Base-by-base conservation (phyloP, 92 coral and sea anemone genomes). In the Palythoa grandiflora region DNA sequence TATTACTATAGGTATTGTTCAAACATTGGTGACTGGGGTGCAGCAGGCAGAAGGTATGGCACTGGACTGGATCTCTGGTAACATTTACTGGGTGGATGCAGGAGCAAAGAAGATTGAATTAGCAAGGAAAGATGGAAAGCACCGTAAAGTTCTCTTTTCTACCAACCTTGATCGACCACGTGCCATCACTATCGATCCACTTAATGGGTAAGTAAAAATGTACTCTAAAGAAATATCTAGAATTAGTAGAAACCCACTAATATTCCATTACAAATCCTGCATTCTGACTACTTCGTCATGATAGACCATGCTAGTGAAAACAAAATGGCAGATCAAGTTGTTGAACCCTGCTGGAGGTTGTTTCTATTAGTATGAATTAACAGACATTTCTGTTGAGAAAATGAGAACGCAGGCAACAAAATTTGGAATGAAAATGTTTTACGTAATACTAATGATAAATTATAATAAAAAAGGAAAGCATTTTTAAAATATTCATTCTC, bases 1-100 rank as follows among this genome's bases (percentile, higher is more conserved):
- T 28, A 28, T 28, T 28, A 28, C 28, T 28, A n/a, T 65, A 79
- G 95, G 95, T 78, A 84, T 94, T 77, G 92, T 89, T 55, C 90
- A 92, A 75, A 89, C 87, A 44, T 59, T 91, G 50, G 96, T 95
- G 48, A 92, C 92, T 83, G 90, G 93, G 3, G 90, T 93, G 28
- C 92, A 73, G 57, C 99, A 93, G 84, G 97, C 94, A 21, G 99
- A 97, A 88, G 99, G 99, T 0, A 77, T 97, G 85, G 97, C 96
- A 36, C 88, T 95, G 2, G 99, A 97, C 75, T 97, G 98, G 98
- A 88, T 96, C 6, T 92, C 94, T 14, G 96, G 93, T 80, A 97
- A 95, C 72, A 93, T 97, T 37, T 97, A 97, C 84, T 97, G 99
- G 99, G 96, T 97, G 15, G 99, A 97, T 89, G 95, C 99, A 38